Evolutionary conservation across 2,113 vertebrate genomes (phyloP).

Genomic region (Indicator maculatus): DNA sequence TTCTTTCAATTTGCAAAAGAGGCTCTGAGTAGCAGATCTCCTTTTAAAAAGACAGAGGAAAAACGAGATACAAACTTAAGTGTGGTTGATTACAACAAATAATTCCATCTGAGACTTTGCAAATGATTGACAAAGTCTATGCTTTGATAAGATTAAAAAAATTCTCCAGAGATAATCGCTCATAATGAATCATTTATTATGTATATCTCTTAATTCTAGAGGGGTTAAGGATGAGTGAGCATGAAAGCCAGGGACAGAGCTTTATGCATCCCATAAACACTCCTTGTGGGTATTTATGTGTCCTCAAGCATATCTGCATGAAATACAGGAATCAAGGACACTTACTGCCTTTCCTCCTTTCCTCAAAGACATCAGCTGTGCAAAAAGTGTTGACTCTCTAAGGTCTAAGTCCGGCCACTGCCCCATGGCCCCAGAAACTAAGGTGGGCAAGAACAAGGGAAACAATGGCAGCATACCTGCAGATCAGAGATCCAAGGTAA

Average conservation of each 20-base stretch:
- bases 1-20: neutral
- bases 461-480: neutral
- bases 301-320: conserved; percentile 16
- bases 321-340: conserved; percentile 23
- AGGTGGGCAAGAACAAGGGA: neutral
- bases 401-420: neutral
- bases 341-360: neutral
- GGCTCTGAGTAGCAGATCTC: neutral
- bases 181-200: conserved; percentile 73
- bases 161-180: conserved; percentile 54
- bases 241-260: conserved; percentile 55
- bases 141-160: conserved; percentile 65
- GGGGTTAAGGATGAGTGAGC: conserved; percentile 67
- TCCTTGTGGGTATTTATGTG: conserved; percentile 42
- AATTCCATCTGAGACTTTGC: conserved; percentile 44
- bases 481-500: neutral
- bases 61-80: conserved; percentile 55
- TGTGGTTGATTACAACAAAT: conserved; percentile 35
- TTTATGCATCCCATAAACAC: conserved; percentile 54
- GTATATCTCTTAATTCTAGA: conserved; percentile 60
- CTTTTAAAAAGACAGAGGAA: conserved; percentile 26
- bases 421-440: neutral
- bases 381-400: neutral
- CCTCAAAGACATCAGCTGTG: neutral
- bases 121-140: conserved; percentile 59